Base-by-base conservation (phyloP, 92 coral and sea anemone genomes). In the Phenganax marumi region DNA sequence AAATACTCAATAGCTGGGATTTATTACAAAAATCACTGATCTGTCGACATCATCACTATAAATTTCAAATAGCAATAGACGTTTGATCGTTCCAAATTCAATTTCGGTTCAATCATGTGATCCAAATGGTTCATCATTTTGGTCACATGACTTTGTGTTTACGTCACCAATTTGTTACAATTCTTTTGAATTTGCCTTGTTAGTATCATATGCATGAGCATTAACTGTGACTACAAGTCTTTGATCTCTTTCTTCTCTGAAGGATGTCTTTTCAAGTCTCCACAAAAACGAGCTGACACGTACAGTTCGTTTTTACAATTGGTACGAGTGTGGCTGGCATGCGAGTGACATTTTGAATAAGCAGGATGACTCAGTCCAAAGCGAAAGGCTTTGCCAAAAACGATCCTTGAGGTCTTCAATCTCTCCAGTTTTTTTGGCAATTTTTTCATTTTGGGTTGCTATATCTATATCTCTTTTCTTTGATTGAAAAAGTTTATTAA, bases 181-280 rank as follows among this genome's bases (percentile, higher is more conserved):
- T n/a, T n/a, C n/a, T n/a, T n/a, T n/a, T n/a, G n/a, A n/a, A n/a
- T 79, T 16, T 18, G 47, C 75, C 25, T 84, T 73, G 75, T 78
- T 22, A 52, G 85, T 75, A 70, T 88, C 53, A 85, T 23, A 47
- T 79, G 72, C 50, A 57, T 54, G 71, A 79, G 82, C 62, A 77
- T 84, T 22, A 79, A 75, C 60, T 78, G 84, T 19, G 87, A 74
- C 33, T 87, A 75, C 26, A 77, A 77, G 84, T 87, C 80, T 23
- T 87, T 73, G 53, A 73, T 78, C 80, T 84, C 81, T 72, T 76
- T 14, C 81, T 84, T 88, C 68, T 88, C 86, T 43, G 79, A 86
- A 2, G 82, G 90, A 64, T 86, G 89, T 16, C 86, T 48, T 65
- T 86, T 86, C 11, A 86, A 7, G 62, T 80, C 89, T 23, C 89